phyloP scores from a whole-genome alignment of 1,140 invertebrate genomes.

The Atta colombica region DNA sequence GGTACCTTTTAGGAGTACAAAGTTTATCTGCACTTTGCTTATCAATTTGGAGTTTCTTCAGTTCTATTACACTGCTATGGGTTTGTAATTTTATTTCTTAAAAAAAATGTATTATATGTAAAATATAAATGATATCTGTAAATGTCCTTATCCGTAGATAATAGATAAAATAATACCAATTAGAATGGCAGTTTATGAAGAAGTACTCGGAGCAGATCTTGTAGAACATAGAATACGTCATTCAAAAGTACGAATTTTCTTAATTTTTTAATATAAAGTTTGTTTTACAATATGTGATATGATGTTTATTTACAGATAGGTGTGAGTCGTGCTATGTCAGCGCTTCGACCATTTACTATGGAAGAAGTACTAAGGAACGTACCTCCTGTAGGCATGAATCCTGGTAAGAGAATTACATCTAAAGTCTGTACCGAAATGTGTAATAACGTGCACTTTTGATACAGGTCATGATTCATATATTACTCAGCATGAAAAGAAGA shows the following conservation, averaged over 20 bases:
- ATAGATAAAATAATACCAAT: slow-evolving; percentile 94
- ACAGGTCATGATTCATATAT: slow-evolving; percentile 83
- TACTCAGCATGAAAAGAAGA: slow-evolving; percentile 76
- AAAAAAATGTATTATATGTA: slow-evolving; percentile 32
- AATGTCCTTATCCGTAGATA: slow-evolving; percentile 82
- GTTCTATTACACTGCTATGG: slow-evolving; percentile 91
- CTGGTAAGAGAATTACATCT: slow-evolving; percentile 81
- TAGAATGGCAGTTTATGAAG: slow-evolving; percentile 93
- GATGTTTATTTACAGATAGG: slow-evolving; percentile 85
- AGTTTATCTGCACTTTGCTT: slow-evolving; percentile 91
- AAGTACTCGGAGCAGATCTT: slow-evolving; percentile 95
- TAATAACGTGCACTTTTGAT: slow-evolving; percentile 24
- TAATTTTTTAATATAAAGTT: neutral
- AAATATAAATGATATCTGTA: slow-evolving; percentile 11
- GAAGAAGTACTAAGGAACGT: slow-evolving; percentile 83
- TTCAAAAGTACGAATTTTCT: slow-evolving; percentile 85
- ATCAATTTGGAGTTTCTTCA: slow-evolving; percentile 90
- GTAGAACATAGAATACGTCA: slow-evolving; percentile 93
- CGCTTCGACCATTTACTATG: slow-evolving; percentile 86
- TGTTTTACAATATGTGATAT: neutral
- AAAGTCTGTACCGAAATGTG: neutral
- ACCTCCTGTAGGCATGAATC: slow-evolving; percentile 88
- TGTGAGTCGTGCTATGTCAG: slow-evolving; percentile 88
- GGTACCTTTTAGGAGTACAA: slow-evolving; percentile 95
- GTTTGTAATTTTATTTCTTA: slow-evolving; percentile 71